Percentiles rank a stretch among this genome's conserved stretches.
phyloP scores from a whole-genome alignment of 2,113 vertebrate species.

The Sialia sialis region DNA sequence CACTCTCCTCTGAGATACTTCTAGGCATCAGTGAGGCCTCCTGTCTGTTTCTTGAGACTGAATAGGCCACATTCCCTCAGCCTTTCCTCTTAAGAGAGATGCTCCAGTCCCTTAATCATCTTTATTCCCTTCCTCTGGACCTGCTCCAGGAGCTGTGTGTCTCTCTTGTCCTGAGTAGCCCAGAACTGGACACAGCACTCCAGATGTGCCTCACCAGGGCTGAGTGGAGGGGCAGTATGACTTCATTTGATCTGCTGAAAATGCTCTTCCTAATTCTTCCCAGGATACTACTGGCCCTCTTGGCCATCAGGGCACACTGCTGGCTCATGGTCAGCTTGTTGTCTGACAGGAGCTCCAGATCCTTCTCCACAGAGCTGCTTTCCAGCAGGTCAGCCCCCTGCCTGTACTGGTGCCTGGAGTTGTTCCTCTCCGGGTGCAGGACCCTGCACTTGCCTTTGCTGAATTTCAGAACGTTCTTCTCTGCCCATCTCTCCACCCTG shows the following conservation, averaged over 20 bases:
- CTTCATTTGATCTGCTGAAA: background rate
- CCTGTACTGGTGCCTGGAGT: background rate
- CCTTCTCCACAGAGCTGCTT: background rate
- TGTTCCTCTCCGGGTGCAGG: background rate
- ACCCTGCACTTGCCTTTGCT: background rate
- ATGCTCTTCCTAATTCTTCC: background rate
- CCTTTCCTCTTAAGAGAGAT: background rate
- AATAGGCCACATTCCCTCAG: background rate
- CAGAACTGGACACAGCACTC: background rate
- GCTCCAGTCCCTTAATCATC: too few relatives aligned
- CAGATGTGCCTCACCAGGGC: rapidly evolving
- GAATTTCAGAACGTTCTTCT: background rate
- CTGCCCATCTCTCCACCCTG: too few relatives aligned
- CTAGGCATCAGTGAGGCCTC: background rate
- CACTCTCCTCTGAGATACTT: background rate
- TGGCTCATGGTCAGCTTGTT: background rate
- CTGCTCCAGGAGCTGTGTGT: rapidly evolving
- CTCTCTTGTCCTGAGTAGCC: background rate
- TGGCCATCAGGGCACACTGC: background rate
- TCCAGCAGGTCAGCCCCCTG: background rate
- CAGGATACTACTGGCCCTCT: background rate
- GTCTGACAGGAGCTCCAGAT: background rate
- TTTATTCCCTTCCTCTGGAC: background rate
- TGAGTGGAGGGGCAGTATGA: background rate
- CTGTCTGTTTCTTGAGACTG: background rate